These are phyloP conservation scores for Drosophila yooni DNA, from an alignment of 2,888 invertebrate genomes.

Conservation along the genomic window DNA sequence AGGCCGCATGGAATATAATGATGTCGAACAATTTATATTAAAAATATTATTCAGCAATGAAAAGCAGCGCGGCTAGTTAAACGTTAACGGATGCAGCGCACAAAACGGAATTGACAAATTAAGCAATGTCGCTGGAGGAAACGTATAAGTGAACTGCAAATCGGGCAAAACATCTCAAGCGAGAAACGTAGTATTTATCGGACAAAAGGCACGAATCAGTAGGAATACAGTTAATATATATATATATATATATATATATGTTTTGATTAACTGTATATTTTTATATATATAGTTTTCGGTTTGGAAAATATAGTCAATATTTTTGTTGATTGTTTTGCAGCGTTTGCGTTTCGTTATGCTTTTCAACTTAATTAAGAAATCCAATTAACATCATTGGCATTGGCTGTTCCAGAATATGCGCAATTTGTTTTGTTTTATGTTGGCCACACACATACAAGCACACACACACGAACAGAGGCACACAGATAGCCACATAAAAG, in stretches of 20 bases:
- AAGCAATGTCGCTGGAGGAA: not conserved
- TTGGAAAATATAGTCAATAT: constrained; percentile 2
- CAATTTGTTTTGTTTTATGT: constrained; percentile 72
- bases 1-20: not conserved
- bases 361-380: constrained; percentile 78
- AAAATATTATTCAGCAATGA: not conserved
- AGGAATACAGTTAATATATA: too few relatives aligned
- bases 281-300: constrained; percentile 3
- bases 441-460: constrained; percentile 24
- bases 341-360: constrained; percentile 34
- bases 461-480: constrained; percentile 4
- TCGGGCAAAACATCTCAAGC: not conserved
- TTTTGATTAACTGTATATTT: not conserved
- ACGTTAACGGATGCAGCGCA: not conserved
- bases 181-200: not conserved
- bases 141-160: not conserved
- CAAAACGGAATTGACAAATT: not conserved
- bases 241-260: not conserved
- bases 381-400: constrained; percentile 78
- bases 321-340: constrained; percentile 14
- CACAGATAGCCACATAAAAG: not conserved
- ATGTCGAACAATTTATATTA: not conserved
- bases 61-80: not conserved
- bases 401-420: constrained; percentile 74
- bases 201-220: not conserved